Conservation (phyloP, 2,888 invertebrate species). For the Hetaerina titia region DNA sequence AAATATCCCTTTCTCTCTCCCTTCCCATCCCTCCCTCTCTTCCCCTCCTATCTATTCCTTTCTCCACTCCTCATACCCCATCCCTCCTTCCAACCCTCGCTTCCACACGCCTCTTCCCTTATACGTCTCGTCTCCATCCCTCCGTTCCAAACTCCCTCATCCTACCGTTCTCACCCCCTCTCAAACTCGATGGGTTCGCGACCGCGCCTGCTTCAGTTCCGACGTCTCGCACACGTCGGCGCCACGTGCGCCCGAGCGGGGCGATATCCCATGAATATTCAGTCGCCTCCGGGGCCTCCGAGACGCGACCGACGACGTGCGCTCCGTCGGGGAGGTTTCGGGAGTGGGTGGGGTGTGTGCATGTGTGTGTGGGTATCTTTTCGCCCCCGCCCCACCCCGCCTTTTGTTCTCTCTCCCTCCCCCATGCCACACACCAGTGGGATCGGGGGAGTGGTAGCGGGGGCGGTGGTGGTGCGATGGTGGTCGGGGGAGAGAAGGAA, state of each 20-base stretch:
- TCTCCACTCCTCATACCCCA: too few relatives aligned
- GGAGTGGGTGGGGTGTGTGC: background rate
- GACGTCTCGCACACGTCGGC: slow-evolving; percentile 15
- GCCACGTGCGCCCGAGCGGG: background rate
- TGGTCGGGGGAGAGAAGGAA: background rate
- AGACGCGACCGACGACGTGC: background rate
- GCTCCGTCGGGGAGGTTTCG: background rate
- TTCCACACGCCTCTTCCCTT: too few relatives aligned
- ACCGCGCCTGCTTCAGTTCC: background rate
- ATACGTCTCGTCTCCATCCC: too few relatives aligned
- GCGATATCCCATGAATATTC: background rate
- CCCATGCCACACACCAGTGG: background rate
- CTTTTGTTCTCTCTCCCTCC: background rate
- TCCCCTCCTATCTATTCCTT: too few relatives aligned
- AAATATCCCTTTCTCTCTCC: too few relatives aligned
- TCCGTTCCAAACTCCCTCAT: background rate
- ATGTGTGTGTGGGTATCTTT: background rate
- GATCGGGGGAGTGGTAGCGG: background rate
- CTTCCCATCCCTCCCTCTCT: too few relatives aligned
- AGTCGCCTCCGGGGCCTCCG: background rate
- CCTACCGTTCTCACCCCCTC: background rate
- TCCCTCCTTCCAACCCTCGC: too few relatives aligned
- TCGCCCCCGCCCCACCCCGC: background rate
- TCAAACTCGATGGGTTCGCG: background rate
- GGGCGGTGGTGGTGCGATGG: background rate